Evolutionary conservation across 1,140 invertebrate genomes (phyloP).

Genomic region (Drosophila burlai): DNA sequence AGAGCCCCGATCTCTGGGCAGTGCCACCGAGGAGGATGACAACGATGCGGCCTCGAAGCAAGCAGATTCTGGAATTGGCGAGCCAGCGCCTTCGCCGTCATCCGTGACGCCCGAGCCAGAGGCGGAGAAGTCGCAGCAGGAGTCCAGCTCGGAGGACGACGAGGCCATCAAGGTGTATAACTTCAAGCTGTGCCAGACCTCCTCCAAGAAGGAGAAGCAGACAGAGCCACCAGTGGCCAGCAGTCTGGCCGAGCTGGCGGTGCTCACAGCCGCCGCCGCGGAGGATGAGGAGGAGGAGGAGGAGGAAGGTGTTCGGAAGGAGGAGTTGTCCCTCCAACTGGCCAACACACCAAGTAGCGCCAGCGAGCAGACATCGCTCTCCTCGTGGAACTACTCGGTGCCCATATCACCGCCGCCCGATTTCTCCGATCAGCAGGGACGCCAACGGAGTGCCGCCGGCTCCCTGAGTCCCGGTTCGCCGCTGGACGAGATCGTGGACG

Average conservation of each 20-base stretch:
- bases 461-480: conserved; percentile 43
- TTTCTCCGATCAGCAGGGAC: conserved; percentile 65
- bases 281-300: conserved; percentile 11
- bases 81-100: conserved; percentile 67
- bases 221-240: conserved; percentile 16
- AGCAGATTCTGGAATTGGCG: conserved; percentile 79
- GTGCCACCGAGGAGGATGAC: conserved; percentile 58
- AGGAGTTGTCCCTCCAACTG: background rate
- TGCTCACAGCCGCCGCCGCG: conserved; percentile 24
- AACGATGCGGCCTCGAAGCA: conserved; percentile 76
- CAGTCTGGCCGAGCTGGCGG: conserved; percentile 60
- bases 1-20: conserved; percentile 73
- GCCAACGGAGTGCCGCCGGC: conserved; percentile 11
- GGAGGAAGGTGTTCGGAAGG: background rate
- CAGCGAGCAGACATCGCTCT: conserved; percentile 63
- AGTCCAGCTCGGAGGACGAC: conserved; percentile 84
- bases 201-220: conserved; percentile 41
- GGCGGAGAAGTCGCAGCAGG: conserved; percentile 49
- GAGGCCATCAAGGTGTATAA: conserved; percentile 84
- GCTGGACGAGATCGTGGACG: conserved; percentile 76
- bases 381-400: conserved; percentile 78
- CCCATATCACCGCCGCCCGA: conserved; percentile 82
- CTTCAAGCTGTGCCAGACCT: conserved; percentile 80
- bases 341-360: conserved; percentile 53
- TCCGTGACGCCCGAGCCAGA: conserved; percentile 62